Evolutionary conservation across 1,140 invertebrate species (phyloP), one percentile per base, ranked within the genome.

Genomic region (Mizuhopecten yessoensis): DNA sequence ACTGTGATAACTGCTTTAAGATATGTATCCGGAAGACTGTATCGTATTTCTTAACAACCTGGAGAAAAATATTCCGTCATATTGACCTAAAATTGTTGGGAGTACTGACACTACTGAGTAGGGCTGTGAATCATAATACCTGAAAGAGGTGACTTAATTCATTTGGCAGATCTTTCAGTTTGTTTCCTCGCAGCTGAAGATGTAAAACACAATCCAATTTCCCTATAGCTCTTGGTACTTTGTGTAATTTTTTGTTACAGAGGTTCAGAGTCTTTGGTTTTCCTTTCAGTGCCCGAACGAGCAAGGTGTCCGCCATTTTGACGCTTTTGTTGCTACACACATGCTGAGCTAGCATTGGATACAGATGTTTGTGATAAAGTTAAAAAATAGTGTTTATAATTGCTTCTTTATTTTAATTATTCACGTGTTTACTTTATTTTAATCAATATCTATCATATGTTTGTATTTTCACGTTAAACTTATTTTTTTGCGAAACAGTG

Each of bases 141-240:
- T 95, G 94, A 88, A 90, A 92, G 29, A 96, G 90, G 88, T 94
- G 89, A 20, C 93, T 90, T 10, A 96, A 92, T 93, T 96, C 95
- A 33, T 93, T 86, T 2, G 96, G 96, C 20, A 96, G 90, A n/a
- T 91, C 93, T 91, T 94, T 94, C 20, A 96, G 49, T 42, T 95
- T 93, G 91, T 96, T 96, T 91, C 94, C 94, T 87, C 95, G 94
- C 33, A 96, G 86, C 36, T 95, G 93, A 5, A 96, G 87, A 34
- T 95, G 92, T 86, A 94, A 89, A n/a, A 96, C 88, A 89, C 88
- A 93, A 42, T 94, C 93, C 87, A 96, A 88, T 89, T 95, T 94
- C 89, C 95, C 94, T 86, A 96, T 96, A 9, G 92, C 45, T 89
- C 94, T 94, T 29, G 96, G 96, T n/a, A 96, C 91, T 90, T 92